A percentile compares a stretch with the other conserved stretches of the same genome.
Conservation (phyloP, 53 echinoderm and acorn worm species). For the Mesocentrotus franciscanus region DNA sequence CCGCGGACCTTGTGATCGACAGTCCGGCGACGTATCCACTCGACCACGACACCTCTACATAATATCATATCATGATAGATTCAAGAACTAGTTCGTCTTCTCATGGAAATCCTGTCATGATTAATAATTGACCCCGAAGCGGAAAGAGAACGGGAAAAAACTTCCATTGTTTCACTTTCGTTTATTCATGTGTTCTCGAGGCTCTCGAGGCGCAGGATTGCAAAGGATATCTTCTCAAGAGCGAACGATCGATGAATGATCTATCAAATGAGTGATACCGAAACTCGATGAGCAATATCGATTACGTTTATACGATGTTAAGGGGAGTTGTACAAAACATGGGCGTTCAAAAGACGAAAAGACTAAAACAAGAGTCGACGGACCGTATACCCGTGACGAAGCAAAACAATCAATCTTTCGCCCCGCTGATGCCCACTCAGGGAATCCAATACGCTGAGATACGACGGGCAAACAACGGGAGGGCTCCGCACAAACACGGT, state of each 20-base stretch:
- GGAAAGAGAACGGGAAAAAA: not conserved
- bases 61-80: no score
- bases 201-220: not conserved
- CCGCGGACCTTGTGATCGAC: no score
- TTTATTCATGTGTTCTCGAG: not conserved
- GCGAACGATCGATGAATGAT: constrained; percentile 22
- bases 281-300: constrained; percentile 17
- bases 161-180: not conserved
- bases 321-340: not conserved
- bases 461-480: not conserved
- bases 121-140: not conserved
- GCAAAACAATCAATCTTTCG: constrained; percentile 42
- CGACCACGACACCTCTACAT: no score
- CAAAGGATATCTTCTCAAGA: not conserved
- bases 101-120: not conserved
- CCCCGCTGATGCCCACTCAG: not conserved
- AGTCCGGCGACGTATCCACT: no score
- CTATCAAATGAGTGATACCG: constrained; percentile 15
- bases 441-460: not conserved
- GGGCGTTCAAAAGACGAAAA: not conserved
- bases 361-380: not conserved
- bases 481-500: not conserved
- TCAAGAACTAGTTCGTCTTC: no score
- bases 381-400: not conserved
- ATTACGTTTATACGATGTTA: constrained; percentile 50